These are phyloP conservation scores for Drosophila arizonae DNA, from an alignment of 1,140 invertebrate species.

Conservation along the genomic window DNA sequence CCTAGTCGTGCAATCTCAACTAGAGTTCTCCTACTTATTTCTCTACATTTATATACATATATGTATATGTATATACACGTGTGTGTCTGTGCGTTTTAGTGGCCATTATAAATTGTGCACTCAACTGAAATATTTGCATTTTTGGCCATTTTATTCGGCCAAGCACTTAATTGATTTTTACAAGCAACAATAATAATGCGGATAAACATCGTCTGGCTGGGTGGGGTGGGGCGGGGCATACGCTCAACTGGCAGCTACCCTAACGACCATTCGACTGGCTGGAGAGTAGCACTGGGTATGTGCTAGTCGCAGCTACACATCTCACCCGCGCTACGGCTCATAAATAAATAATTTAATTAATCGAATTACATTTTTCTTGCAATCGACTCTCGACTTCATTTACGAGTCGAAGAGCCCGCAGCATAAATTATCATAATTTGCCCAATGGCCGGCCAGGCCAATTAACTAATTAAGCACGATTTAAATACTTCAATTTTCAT, in stretches of 20 bases:
- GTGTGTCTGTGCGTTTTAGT: too few species aligned
- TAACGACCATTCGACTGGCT: too few species aligned
- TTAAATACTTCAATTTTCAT: background rate
- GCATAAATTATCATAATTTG: background rate
- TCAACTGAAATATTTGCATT: constrained; percentile 35
- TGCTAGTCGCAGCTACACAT: background rate
- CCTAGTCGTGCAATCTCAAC: too few species aligned
- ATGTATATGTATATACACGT: too few species aligned
- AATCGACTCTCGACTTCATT: background rate
- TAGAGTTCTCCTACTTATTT: too few species aligned
- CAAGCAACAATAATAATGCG: background rate
- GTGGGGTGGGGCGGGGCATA: too few species aligned
- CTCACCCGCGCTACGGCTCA: background rate
- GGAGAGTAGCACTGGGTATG: too few species aligned
- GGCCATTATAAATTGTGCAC: constrained; percentile 10
- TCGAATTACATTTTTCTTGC: constrained; percentile 2
- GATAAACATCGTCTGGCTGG: background rate
- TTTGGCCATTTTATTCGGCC: constrained; percentile 17
- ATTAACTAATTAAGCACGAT: constrained; percentile 28
- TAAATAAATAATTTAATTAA: constrained; percentile 9
- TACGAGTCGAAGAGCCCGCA: background rate
- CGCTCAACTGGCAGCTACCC: too few species aligned
- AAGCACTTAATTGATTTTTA: constrained; percentile 32
- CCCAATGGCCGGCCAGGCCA: background rate
- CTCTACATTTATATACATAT: too few species aligned